Evolutionary conservation across 2,888 invertebrate genomes (phyloP).

Genomic region (Meteorus colon): DNA sequence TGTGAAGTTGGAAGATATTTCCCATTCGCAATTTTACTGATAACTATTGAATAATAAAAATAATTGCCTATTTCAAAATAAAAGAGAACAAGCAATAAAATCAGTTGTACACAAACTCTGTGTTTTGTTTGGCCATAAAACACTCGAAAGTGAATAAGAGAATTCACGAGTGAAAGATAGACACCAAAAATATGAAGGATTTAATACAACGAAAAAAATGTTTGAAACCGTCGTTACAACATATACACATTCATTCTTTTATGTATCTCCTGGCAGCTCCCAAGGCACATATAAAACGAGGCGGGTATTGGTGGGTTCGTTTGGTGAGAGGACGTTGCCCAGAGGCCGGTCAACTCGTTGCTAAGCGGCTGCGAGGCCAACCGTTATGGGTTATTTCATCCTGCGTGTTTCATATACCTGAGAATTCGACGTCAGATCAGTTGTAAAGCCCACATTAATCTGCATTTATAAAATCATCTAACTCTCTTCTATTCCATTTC

Average conservation of each 20-base stretch:
- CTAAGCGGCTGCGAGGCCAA: conserved; percentile 60
- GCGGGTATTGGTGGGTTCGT: conserved; percentile 38
- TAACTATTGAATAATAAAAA: background rate
- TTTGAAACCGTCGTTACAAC: background rate
- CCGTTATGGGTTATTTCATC: conserved; percentile 55
- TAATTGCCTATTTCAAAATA: background rate
- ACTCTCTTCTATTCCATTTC: background rate
- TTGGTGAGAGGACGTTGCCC: conserved; percentile 51
- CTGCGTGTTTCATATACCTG: conserved; percentile 39
- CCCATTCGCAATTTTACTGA: background rate
- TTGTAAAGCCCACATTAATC: background rate
- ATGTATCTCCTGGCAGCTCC: background rate
- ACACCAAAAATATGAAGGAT: background rate
- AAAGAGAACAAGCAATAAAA: background rate
- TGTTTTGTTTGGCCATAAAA: background rate
- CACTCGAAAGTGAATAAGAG: background rate
- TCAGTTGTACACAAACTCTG: background rate
- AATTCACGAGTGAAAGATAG: background rate
- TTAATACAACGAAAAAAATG: background rate
- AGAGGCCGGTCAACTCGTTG: conserved; percentile 57
- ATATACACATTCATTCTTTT: background rate
- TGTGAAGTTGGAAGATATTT: background rate
- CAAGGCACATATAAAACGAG: background rate
- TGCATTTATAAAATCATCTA: background rate
- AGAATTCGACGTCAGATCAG: conserved; percentile 1